These are phyloP conservation scores for Calephelis perditalis DNA, from an alignment of 2,888 invertebrate species.

Conservation along the genomic window DNA sequence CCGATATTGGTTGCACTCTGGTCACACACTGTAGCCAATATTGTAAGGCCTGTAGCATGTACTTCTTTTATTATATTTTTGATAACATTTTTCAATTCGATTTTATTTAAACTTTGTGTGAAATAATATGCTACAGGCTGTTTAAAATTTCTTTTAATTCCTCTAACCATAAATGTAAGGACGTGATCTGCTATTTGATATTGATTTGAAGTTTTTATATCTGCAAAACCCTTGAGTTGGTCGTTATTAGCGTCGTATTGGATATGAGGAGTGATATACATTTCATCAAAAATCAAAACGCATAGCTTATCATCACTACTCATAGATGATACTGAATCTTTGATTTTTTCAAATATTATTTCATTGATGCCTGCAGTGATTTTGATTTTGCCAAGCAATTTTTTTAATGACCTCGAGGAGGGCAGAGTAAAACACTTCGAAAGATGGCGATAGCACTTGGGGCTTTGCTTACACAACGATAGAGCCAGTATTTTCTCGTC, in stretches of 20 bases:
- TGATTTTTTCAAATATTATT: constrained; percentile 12
- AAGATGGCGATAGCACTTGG: constrained; percentile 10
- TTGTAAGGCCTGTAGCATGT: constrained; percentile 19
- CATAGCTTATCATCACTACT: constrained; percentile 17
- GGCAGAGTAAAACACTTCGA: constrained; percentile 13
- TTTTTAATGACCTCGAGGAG: constrained; percentile 3
- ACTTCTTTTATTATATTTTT: constrained; percentile 22
- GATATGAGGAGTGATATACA: constrained; percentile 23
- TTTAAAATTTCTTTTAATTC: constrained; percentile 22
- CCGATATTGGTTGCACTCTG: constrained; percentile 22
- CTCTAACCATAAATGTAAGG: constrained; percentile 25
- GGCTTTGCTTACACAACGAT: constrained; percentile 12
- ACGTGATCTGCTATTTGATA: constrained; percentile 22
- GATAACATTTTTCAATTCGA: constrained; percentile 14
- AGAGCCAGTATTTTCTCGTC: neutral
- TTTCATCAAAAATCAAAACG: constrained; percentile 26
- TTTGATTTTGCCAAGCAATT: constrained; percentile 5
- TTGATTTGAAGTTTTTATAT: neutral
- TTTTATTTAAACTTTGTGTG: constrained; percentile 16
- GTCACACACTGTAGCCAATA: constrained; percentile 27
- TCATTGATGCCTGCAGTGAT: constrained; percentile 3
- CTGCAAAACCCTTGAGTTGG: constrained; percentile 15
- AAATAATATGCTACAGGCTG: constrained; percentile 28
- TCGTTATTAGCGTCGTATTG: constrained; percentile 18
- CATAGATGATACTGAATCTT: constrained; percentile 8